A percentile compares a stretch with the other conserved stretches of the same genome.
These are phyloP conservation scores for Herminia tarsipennalis DNA, from an alignment of 2,888 invertebrate genomes.

Conservation along the genomic window DNA sequence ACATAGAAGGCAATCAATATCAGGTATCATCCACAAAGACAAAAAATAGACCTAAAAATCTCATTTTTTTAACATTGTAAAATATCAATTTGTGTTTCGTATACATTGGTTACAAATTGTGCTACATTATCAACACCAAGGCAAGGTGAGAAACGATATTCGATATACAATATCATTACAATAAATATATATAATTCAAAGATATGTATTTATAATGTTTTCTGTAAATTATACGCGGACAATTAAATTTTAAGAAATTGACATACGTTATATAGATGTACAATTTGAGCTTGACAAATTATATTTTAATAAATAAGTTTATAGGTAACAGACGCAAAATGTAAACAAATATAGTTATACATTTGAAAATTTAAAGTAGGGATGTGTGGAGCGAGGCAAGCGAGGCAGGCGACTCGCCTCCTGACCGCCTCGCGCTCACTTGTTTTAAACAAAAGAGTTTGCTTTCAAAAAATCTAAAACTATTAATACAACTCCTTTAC, in stretches of 20 bases:
- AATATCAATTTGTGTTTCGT: constrained; percentile 82
- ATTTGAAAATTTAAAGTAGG: constrained; percentile 37
- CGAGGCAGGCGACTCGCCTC: constrained; percentile 13
- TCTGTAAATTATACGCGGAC: constrained; percentile 79
- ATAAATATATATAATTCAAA: constrained; percentile 76
- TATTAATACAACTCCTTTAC: constrained; percentile 74
- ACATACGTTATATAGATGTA: constrained; percentile 72
- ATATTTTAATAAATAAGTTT: constrained; percentile 57
- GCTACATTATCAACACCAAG: constrained; percentile 83
- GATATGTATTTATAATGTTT: constrained; percentile 75
- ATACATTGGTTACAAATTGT: constrained; percentile 85
- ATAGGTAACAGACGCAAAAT: constrained; percentile 68
- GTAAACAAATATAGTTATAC: constrained; percentile 52
- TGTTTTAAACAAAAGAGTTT: constrained; percentile 49
- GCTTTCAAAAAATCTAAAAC: constrained; percentile 58
- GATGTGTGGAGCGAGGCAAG: constrained; percentile 25
- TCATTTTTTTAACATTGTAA: constrained; percentile 82
- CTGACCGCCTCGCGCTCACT: constrained; percentile 9
- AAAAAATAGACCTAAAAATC: constrained; percentile 83
- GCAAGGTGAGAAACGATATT: constrained; percentile 79
- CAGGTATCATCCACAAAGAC: constrained; percentile 69
- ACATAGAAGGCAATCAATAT: constrained; percentile 76
- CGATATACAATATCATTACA: constrained; percentile 64
- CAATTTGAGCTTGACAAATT: constrained; percentile 69
- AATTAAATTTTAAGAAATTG: constrained; percentile 67